Base-by-base conservation (phyloP, 2,888 invertebrate genomes). In the Ochropacha duplaris region DNA sequence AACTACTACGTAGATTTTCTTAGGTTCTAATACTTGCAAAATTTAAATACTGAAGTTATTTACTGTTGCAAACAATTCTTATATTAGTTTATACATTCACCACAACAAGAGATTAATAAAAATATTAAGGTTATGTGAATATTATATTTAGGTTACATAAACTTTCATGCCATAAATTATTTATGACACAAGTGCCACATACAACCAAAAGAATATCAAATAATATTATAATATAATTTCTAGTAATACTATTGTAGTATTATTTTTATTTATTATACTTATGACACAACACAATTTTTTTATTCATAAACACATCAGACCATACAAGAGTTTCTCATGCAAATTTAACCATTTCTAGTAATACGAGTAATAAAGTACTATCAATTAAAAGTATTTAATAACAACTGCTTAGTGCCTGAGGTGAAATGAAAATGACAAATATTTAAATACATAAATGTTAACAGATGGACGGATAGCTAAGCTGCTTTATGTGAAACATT, bases 41-140 rank as follows among this genome's bases (percentile, higher is more conserved):
- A 56, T 58, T 60, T 58, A 64, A 66, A 69, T 69, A 69, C 67
- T 69, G 67, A 63, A 60, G 56, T 58, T 58, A 52, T 51, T 51
- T 44, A 52, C 52, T 63, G 56, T 64, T 68, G 65, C 59, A 60
- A 71, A 71, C 59, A 66, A 66, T 52, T n/a, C 16, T 68, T 44
- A 62, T 59, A 73, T 69, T 74, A 69, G 65, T 71, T 68, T 60
- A 71, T 72, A 74, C 69, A 76, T 71, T 68, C 69, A 76, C 68
- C 73, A 73, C 70, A 77, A 76, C 71, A 74, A 68, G 65, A 66
- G 74, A 77, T 34, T 61, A 58, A 62, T 64, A 68, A 65, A 59
- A 64, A 50, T 39, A 60, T 57, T 62, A 57, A 49, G 44, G 22
- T 58, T 54, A 57, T 5, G 6, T 31, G 19, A 52, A 52, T 31